These are phyloP conservation scores for Channa maculata DNA, from an alignment of 2,113 vertebrate genomes.

Conservation along the genomic window DNA sequence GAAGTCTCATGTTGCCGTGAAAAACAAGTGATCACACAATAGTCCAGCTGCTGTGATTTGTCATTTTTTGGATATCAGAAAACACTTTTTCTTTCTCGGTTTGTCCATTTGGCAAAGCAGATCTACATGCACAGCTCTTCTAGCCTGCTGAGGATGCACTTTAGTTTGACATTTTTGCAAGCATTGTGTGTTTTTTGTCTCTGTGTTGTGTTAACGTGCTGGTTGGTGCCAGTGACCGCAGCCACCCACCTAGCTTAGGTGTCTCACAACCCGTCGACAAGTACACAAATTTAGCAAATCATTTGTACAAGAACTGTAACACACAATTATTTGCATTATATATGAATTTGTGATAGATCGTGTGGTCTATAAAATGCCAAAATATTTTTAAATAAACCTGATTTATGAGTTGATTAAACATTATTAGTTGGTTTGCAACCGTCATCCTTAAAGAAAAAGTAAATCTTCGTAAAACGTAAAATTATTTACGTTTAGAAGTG, in stretches of 20 bases:
- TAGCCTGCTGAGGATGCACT: not conserved
- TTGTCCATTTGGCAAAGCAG: not conserved
- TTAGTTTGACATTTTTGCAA: not conserved
- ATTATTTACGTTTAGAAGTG: no score
- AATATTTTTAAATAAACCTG: no score
- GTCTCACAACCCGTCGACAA: not conserved
- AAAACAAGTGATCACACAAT: not conserved
- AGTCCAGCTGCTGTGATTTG: slow-evolving; percentile 62
- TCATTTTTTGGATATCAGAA: slow-evolving; percentile 16
- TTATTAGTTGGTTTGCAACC: no score
- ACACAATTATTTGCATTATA: no score
- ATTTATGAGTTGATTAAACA: not conserved
- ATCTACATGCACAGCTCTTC: not conserved
- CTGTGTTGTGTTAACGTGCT: not conserved
- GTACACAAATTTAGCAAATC: no score
- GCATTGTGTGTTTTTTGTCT: not conserved
- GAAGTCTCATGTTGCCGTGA: not conserved
- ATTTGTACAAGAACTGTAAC: no score
- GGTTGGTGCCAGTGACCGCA: not conserved
- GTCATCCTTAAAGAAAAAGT: not conserved
- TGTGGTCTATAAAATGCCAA: not conserved
- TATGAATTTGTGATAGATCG: no score
- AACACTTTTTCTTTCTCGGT: not conserved
- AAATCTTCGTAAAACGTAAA: no score
- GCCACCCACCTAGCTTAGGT: slow-evolving; percentile 15